Conservation (phyloP, 2,113 vertebrate genomes). For the Cottus gobio region DNA sequence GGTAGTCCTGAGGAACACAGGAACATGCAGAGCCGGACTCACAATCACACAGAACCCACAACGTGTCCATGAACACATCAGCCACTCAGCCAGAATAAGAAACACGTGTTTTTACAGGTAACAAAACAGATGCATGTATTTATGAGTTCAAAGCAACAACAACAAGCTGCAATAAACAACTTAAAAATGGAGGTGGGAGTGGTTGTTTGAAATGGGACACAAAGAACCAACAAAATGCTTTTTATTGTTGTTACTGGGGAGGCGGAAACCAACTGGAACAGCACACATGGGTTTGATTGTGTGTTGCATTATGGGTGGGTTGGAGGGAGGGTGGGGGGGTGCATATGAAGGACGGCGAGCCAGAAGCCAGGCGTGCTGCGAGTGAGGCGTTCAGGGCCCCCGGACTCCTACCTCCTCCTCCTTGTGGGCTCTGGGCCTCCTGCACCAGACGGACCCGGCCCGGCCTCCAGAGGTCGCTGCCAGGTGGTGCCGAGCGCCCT, state of each 20-base stretch:
- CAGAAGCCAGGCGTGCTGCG: slow-evolving; percentile 58
- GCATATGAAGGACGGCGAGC: slow-evolving; percentile 36
- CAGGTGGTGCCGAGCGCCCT: slow-evolving; percentile 94
- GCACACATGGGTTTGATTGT: slow-evolving; percentile 30
- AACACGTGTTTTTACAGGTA: neutral
- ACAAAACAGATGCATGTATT: slow-evolving; percentile 3
- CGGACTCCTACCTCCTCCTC: slow-evolving; percentile 97
- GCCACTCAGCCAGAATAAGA: slow-evolving; percentile 24
- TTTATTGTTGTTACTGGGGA: slow-evolving; percentile 11
- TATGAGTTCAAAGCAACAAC: slow-evolving; percentile 27
- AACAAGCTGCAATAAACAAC: slow-evolving; percentile 10
- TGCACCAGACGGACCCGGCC: slow-evolving; percentile 88
- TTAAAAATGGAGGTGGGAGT: slow-evolving; percentile 3
- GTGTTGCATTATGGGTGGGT: slow-evolving; percentile 42
- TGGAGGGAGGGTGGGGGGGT: neutral
- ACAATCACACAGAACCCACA: neutral
- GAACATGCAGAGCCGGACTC: no score
- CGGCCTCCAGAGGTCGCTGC: slow-evolving; percentile 92
- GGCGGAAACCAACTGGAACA: slow-evolving; percentile 19
- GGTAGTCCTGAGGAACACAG: slow-evolving; percentile 88
- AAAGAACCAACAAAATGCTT: slow-evolving; percentile 1
- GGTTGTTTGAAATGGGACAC: slow-evolving; percentile 13
- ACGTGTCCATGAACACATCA: slow-evolving; percentile 11
- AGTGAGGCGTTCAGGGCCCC: slow-evolving; percentile 57
- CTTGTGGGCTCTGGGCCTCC: slow-evolving; percentile 91